A percentile compares a stretch with the other conserved stretches of the same genome.
phyloP scores from a whole-genome alignment of 1,140 invertebrate genomes.

The Aphidius ervi region DNA sequence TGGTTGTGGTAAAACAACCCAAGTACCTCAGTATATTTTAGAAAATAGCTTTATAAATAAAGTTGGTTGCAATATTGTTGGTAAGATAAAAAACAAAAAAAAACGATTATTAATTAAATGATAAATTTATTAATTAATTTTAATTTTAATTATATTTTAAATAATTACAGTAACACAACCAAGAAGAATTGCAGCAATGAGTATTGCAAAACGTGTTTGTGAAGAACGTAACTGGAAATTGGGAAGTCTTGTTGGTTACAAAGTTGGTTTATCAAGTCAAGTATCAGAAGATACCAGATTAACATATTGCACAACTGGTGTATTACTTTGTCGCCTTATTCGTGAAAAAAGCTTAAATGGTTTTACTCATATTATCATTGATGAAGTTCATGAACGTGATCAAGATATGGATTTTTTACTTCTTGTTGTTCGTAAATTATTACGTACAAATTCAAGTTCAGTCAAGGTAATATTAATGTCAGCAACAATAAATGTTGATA shows the following conservation, averaged over 20 bases:
- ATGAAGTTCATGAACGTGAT: conserved; percentile 94
- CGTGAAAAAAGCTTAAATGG: conserved; percentile 56
- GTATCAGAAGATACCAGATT: conserved; percentile 70
- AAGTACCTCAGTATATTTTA: conserved; percentile 85
- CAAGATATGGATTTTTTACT: conserved; percentile 92
- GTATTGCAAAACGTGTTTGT: conserved; percentile 73
- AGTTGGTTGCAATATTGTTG: conserved; percentile 71
- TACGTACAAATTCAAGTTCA: conserved; percentile 66
- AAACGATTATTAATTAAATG: too few species aligned
- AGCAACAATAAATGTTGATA: conserved; percentile 74
- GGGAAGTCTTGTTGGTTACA: conserved; percentile 78
- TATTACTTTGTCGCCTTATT: conserved; percentile 72
- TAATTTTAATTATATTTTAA: too few species aligned
- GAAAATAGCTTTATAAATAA: conserved; percentile 63
- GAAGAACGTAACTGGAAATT: conserved; percentile 72
- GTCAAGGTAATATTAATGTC: conserved; percentile 86
- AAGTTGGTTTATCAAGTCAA: conserved; percentile 64
- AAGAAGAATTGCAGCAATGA: conserved; percentile 78
- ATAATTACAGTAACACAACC: conserved; percentile 71
- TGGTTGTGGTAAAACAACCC: conserved; percentile 76
- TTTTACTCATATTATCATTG: conserved; percentile 88
- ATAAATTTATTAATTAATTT: too few species aligned
- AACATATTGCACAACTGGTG: conserved; percentile 82
- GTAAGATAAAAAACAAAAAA: too few species aligned
- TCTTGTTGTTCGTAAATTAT: conserved; percentile 77